Conservation (phyloP, 2,888 invertebrate species). For the Leucophenga montana region DNA sequence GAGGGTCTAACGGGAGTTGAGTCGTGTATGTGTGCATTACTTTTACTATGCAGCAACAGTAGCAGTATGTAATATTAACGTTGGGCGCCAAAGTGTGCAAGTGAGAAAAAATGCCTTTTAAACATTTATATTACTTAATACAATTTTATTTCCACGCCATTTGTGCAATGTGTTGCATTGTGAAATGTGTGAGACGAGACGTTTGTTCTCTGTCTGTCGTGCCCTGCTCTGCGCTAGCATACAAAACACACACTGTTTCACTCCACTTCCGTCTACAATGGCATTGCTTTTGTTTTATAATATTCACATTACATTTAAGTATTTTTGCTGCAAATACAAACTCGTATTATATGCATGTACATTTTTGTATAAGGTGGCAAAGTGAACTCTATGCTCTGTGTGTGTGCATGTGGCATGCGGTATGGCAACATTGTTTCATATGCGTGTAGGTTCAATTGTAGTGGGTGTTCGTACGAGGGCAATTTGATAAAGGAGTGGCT, state of each 20-base stretch:
- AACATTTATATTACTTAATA: slow-evolving; percentile 22
- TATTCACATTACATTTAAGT: slow-evolving; percentile 26
- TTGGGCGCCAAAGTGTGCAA: too few species aligned
- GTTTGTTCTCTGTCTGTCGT: too few species aligned
- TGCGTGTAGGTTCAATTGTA: slow-evolving; percentile 4
- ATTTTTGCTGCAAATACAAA: slow-evolving; percentile 17
- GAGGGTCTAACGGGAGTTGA: too few species aligned
- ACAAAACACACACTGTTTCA: neutral
- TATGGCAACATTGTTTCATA: slow-evolving; percentile 10
- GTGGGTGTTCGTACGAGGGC: slow-evolving; percentile 5
- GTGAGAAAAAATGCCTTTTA: slow-evolving; percentile 16
- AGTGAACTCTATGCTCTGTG: too few species aligned
- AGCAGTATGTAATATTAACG: neutral
- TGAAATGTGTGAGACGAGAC: neutral
- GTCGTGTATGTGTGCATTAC: slow-evolving; percentile 3
- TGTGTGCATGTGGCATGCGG: neutral
- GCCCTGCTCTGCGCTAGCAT: too few species aligned
- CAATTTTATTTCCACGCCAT: slow-evolving; percentile 56
- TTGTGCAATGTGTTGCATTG: slow-evolving; percentile 42
- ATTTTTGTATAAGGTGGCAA: neutral
- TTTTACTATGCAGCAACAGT: slow-evolving; percentile 4
- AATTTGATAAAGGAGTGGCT: too few species aligned
- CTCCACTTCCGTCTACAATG: neutral
- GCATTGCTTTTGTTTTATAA: slow-evolving; percentile 9
- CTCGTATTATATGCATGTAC: too few species aligned